Conservation (phyloP, 2,113 vertebrate genomes). For the Sinocyclocheilus grahami region DNA sequence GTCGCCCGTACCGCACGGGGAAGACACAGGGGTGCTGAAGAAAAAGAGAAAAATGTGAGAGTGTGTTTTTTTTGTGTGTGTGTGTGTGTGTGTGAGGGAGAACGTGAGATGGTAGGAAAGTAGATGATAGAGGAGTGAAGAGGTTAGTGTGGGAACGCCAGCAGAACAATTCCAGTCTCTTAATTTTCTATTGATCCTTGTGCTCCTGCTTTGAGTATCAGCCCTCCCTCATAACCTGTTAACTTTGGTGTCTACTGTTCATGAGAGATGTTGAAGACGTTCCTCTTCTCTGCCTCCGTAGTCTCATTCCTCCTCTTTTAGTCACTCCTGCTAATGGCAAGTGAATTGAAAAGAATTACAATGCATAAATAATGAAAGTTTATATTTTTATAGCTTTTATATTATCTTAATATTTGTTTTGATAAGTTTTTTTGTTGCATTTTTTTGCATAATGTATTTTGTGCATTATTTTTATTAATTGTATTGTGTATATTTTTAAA, state of each 20-base stretch:
- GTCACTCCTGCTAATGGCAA: not conserved
- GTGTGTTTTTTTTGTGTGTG: slow-evolving; percentile 20
- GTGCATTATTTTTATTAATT: not conserved
- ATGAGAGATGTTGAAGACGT: not conserved
- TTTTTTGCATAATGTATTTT: too few relatives aligned
- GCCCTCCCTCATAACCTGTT: slow-evolving; percentile 11
- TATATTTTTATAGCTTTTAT: not conserved
- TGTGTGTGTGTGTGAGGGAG: slow-evolving; percentile 9
- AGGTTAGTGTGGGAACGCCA: slow-evolving; percentile 72
- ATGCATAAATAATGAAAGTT: not conserved
- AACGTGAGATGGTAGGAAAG: slow-evolving; percentile 56
- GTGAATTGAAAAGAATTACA: not conserved
- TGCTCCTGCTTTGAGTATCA: slow-evolving; percentile 42
- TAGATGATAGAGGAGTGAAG: slow-evolving; percentile 60
- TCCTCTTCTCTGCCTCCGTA: slow-evolving; percentile 14
- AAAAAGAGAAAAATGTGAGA: slow-evolving; percentile 38
- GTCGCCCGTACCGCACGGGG: slow-evolving; percentile 52
- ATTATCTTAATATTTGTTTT: not conserved
- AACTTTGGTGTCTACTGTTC: not conserved
- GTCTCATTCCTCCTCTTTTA: slow-evolving; percentile 4
- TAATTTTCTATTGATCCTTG: slow-evolving; percentile 78
- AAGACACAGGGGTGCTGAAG: slow-evolving; percentile 48
- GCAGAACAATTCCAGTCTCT: slow-evolving; percentile 73
- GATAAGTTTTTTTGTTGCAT: not conserved
- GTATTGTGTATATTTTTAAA: too few relatives aligned